Evolutionary conservation across 2,888 invertebrate genomes (phyloP), one percentile per base, ranked within the genome.

Genomic region (Caenorhabditis parvicauda): DNA sequence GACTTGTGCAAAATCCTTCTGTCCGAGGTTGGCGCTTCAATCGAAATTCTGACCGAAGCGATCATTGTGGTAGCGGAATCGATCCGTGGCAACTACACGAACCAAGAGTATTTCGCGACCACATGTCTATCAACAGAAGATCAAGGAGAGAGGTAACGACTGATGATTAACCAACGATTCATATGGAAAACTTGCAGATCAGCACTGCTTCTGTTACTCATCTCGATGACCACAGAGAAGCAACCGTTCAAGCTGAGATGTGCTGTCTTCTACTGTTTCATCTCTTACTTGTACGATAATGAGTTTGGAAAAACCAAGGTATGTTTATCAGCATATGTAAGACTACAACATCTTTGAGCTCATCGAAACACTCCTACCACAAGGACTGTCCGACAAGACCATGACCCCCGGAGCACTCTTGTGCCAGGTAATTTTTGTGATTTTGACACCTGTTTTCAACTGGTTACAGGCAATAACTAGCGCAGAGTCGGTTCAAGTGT

Each of bases 211-310:
- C 91, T 96, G 41, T 85, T 98, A 6, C 84, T 98, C 7, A 92
- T 95, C 90, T 94, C 95, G 0, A 95, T 98, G 93, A 92, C 93
- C 5, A 94, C 95, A 82, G 96, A 98, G 82, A 94, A 93, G 79
- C 98, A 98, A 82, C 90, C 93, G 0, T 90, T 96, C 81, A 84
- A 84, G 0, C 82, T 90, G 77, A 88, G 98, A 62, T 92, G 92
- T 82, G 90, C 96, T 0, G 93, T 96, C 2, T 87, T 98, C 0
- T 98, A 99, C 83, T 94, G 93, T 82, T 95, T 98, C 83, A 89
- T 96, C 84, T 93, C 92, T 82, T 98, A 90, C 82, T 85, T 98
- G 7, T 91, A 89, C 82, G 91, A 90, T 83, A 98, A 98, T 82
- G 90, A 91, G 81, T 86, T 88, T 27, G 90, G 90, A 21, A 81